These are phyloP conservation scores for Tuberolachnus salignus DNA, from an alignment of 2,888 invertebrate genomes.

Conservation along the genomic window DNA sequence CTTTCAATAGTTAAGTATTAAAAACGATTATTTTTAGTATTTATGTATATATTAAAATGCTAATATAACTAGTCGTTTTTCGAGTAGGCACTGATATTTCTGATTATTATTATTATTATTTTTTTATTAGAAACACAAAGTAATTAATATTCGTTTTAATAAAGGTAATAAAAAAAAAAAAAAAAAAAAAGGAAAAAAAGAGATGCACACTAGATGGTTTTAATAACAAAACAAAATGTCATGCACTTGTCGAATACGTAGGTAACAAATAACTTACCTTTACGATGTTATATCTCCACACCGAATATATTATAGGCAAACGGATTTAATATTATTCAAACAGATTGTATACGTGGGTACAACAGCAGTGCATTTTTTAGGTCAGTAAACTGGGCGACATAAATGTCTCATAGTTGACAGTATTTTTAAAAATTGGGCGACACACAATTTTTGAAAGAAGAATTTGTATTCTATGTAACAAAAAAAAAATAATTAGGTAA, in stretches of 20 bases:
- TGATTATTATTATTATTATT: background rate
- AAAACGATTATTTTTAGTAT: background rate
- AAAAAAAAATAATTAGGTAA: too few relatives aligned
- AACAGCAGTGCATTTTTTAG: too few relatives aligned
- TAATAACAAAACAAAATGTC: background rate
- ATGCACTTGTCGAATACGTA: slow-evolving; percentile 7
- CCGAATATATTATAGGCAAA: background rate
- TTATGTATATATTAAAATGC: background rate
- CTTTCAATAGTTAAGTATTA: too few relatives aligned
- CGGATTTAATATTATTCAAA: slow-evolving; percentile 15
- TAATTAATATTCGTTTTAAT: background rate
- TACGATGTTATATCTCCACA: background rate
- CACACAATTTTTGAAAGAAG: too few relatives aligned
- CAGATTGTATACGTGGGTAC: background rate
- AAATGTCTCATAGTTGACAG: too few relatives aligned
- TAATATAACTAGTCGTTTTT: background rate
- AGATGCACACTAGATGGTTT: background rate
- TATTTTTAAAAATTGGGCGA: too few relatives aligned
- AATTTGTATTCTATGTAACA: too few relatives aligned
- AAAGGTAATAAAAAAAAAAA: background rate
- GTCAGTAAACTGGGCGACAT: too few relatives aligned
- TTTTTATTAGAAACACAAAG: background rate
- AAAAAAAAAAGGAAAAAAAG: background rate
- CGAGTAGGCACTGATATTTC: background rate
- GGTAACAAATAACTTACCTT: slow-evolving; percentile 34